Percentiles rank a stretch among this genome's conserved stretches.
These are phyloP conservation scores for Amblyjoppa fuscipennis DNA, from an alignment of 2,888 invertebrate genomes.

Conservation along the genomic window DNA sequence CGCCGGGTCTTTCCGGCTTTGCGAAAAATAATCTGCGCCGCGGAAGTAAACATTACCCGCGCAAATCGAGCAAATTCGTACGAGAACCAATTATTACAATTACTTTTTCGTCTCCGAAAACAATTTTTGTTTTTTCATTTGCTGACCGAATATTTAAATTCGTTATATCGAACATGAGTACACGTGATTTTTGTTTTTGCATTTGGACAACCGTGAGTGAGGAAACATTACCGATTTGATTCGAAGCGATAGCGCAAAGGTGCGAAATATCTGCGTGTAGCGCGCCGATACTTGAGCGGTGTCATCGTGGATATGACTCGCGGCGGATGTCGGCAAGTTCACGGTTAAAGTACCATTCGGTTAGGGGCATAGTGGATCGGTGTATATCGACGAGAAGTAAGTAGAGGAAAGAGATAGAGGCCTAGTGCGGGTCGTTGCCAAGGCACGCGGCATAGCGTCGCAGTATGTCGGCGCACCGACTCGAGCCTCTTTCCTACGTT, in stretches of 20 bases:
- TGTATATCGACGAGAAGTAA: conserved; percentile 32
- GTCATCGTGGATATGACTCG: conserved; percentile 48
- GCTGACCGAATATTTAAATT: neutral
- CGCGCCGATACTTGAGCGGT: neutral
- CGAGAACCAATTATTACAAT: neutral
- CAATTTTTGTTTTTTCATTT: neutral
- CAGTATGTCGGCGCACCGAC: conserved; percentile 1
- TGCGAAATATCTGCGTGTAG: neutral
- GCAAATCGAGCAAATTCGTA: neutral
- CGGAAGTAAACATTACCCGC: conserved; percentile 40
- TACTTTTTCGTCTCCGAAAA: neutral
- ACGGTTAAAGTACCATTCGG: conserved; percentile 67
- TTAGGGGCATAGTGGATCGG: conserved; percentile 17
- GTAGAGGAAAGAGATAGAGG: conserved; percentile 20
- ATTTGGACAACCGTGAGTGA: neutral
- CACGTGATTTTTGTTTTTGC: neutral
- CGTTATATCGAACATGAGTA: neutral
- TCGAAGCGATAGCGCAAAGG: neutral
- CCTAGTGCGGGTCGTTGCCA: conserved; percentile 65
- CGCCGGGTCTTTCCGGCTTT: conserved; percentile 37
- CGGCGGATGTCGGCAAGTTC: conserved; percentile 71
- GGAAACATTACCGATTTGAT: neutral
- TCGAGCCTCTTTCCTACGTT: conserved; percentile 16
- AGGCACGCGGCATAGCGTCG: conserved; percentile 58
- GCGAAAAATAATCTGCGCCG: conserved; percentile 19